Base-by-base conservation (phyloP, 2,888 invertebrate species). In the Diadromus collaris region DNA sequence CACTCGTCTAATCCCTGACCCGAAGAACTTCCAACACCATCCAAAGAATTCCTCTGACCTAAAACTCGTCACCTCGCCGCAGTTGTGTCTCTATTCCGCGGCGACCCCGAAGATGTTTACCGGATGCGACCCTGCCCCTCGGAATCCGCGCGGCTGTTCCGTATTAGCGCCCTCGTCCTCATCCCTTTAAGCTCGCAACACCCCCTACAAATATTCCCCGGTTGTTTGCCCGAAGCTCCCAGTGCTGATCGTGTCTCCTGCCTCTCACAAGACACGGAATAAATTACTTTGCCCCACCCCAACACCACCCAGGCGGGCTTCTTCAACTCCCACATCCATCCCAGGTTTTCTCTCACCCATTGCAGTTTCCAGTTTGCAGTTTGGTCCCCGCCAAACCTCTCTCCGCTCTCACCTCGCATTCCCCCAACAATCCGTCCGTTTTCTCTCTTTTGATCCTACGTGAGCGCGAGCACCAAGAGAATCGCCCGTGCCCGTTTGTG, bases 271-370 rank as follows among this genome's bases (percentile, higher is more conserved):
- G 76, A 76, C 79, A 76, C 73, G 29, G 76, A 79, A 79, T 79
- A 79, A 79, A 79, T 79, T 79, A 79, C 79, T 79, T 73, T 76
- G 80, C 82, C 80, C 81, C 76, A n/a, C n/a, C n/a, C n/a, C n/a
- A n/a, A n/a, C 80, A 63, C 81, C 77, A 81, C 78, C 60, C 74
- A 63, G 77, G 73, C 51, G 73, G 58, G 80, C 68, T 76, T 82
- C 77, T 76, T 75, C 72, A 65, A 64, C 61, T 63, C 68, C 65
- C 67, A 34, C 64, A 56, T 48, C 48, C 29, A 41, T 5, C 38
- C 38, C 38, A 13, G 16, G 16, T 68, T 60, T 63, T 41, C 67
- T 16, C 76, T 73, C 44, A 24, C 64, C 60, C 73, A 38, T 69
- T 74, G 46, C 60, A 70, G 65, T 76, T 51, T 38, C 29, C 76